Conservation (phyloP, 2,113 vertebrate species). For the Tor tambroides region DNA sequence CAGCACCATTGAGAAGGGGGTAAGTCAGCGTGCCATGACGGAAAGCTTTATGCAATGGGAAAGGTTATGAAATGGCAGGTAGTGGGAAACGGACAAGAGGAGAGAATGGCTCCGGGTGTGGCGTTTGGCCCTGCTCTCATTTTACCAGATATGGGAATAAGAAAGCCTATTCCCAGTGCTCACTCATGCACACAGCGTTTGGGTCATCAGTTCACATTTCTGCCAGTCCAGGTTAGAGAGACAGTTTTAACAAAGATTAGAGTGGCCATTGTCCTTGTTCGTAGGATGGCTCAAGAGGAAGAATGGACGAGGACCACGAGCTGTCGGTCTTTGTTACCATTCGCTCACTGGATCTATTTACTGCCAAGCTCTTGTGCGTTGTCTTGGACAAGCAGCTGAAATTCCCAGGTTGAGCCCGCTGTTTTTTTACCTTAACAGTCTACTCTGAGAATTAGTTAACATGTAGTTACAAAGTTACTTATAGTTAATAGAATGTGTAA, state of each 20-base stretch:
- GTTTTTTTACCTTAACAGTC: no score
- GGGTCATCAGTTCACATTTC: constrained; percentile 74
- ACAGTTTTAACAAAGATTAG: constrained; percentile 85
- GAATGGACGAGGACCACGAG: constrained; percentile 81
- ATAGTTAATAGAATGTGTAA: no score
- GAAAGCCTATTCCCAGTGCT: constrained; percentile 57
- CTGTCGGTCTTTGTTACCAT: constrained; percentile 85
- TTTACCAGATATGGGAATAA: constrained; percentile 46
- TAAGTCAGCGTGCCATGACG: constrained; percentile 70
- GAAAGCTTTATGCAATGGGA: not conserved
- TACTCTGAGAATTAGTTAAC: no score
- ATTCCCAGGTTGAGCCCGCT: constrained; percentile 71
- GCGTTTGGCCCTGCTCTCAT: constrained; percentile 21
- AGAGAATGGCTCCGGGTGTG: not conserved
- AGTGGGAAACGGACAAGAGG: constrained; percentile 38
- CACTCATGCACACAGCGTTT: constrained; percentile 64
- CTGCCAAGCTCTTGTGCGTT: constrained; percentile 64
- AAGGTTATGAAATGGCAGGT: constrained; percentile 42
- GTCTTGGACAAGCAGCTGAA: constrained; percentile 70
- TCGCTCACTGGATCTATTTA: constrained; percentile 82
- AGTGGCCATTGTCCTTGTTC: constrained; percentile 76
- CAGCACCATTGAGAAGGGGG: constrained; percentile 96
- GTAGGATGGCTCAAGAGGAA: constrained; percentile 80
- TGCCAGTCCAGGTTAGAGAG: constrained; percentile 76
- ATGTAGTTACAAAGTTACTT: no score